Evolutionary conservation across 2,888 invertebrate species (phyloP).

Genomic region (Hyposoter dolosus): DNA sequence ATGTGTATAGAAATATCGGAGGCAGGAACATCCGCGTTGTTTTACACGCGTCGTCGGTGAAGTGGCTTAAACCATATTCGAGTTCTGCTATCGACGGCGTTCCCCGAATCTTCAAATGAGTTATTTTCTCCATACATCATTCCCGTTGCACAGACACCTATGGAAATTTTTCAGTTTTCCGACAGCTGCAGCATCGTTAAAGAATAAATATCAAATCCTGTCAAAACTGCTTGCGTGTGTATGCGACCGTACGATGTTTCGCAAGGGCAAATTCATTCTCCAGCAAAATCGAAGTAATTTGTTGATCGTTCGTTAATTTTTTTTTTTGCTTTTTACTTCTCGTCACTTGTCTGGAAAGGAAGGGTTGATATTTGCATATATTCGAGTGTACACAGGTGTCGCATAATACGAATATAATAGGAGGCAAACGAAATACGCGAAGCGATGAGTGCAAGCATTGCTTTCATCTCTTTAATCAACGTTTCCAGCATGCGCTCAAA

Average conservation of each 20-base stretch:
- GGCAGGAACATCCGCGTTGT: constrained; percentile 69
- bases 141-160: not conserved
- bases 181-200: not conserved
- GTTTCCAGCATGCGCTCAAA: constrained; percentile 15
- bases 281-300: not conserved
- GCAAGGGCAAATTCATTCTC: not conserved
- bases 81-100: constrained; percentile 80
- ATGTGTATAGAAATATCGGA: constrained; percentile 27
- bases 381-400: constrained; percentile 6
- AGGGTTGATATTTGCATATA: not conserved
- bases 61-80: constrained; percentile 67
- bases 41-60: constrained; percentile 80
- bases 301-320: not conserved
- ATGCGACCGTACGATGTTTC: not conserved
- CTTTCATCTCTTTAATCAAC: constrained; percentile 45
- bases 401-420: constrained; percentile 49
- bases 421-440: not conserved
- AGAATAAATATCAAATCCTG: not conserved
- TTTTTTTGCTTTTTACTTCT: not conserved
- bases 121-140: constrained; percentile 70
- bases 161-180: constrained; percentile 17
- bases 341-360: not conserved
- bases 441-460: constrained; percentile 20
- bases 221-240: not conserved
- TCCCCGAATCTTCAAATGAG: constrained; percentile 78